Base-by-base conservation (phyloP, 2,797 vertebrate species). In the Periparus ater region DNA sequence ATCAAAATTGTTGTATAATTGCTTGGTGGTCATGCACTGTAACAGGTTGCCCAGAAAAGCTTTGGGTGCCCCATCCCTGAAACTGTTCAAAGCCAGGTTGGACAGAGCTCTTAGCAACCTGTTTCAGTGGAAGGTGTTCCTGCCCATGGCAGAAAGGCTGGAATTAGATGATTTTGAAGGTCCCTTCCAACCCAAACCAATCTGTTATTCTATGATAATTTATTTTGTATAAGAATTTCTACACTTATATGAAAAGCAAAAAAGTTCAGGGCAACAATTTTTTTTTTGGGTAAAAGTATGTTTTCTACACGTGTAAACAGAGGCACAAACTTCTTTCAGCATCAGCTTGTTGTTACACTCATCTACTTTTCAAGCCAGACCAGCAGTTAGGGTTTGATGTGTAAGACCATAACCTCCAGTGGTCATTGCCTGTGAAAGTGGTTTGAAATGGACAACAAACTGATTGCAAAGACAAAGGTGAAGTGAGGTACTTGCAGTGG, bases 371-470 rank as follows among this genome's bases (percentile, higher is more conserved):
- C 85, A 85, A 62, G 25, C 15, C 19, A 74, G 45, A 6, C 30
- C 22, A 77, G 30, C 25, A 80, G 68, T 66, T 65, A 72, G 9
- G 20, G 27, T 57, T 89, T 92, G 82, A 88, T 2, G 0, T 32
- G 53, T 75, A 34, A 81, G 65, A 63, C 65, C 72, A 22, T 36
- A 81, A 71, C 5, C 25, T 68, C 61, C 91, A 58, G 65, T 11
- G 45, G 75, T 65, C 87, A 65, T 38, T 79, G 55, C 29, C 81
- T 63, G 34, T 40, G 54, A 89, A 89, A 92, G 57, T 23, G 18
- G 42, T 84, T 84, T 83, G 81, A 95, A 92, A 92, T 18, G 79
- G 89, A 61, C 85, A 88, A 65, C 65, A 91, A 83, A 80, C 27
- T 57, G 78, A 77, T 85, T 93, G 61, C 36, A 68, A 62, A 80